phyloP scores from a whole-genome alignment of 2,797 vertebrate genomes.

The Betta splendens region DNA sequence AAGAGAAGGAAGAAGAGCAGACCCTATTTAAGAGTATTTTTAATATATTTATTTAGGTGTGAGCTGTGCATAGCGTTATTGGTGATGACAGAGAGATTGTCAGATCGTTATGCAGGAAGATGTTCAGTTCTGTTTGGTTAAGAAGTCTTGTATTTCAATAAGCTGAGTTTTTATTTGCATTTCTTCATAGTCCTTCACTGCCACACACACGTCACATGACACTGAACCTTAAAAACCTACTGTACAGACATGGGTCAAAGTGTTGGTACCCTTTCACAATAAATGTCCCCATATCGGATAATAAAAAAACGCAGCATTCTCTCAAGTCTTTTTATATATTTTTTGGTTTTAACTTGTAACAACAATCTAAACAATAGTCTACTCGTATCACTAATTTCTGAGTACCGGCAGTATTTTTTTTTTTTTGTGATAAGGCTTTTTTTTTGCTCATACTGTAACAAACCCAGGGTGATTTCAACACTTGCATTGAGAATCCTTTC shows the following conservation, averaged over 20 bases:
- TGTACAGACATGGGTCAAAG: neutral
- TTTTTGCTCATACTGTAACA: no score
- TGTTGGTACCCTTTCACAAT: neutral
- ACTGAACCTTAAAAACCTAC: constrained; percentile 29
- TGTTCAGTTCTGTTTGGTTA: constrained; percentile 30
- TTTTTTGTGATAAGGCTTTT: no score
- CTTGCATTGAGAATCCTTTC: neutral
- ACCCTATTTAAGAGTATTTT: constrained; percentile 65
- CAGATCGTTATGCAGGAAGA: constrained; percentile 26
- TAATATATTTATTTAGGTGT: constrained; percentile 69
- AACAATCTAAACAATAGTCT: no score
- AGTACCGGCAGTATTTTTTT: neutral
- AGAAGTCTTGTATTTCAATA: constrained; percentile 37
- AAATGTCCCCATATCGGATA: no score
- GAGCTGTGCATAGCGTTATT: constrained; percentile 54
- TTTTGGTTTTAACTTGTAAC: no score
- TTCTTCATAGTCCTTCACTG: constrained; percentile 64
- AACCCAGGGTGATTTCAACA: no score
- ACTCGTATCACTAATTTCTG: neutral
- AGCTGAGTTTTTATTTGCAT: constrained; percentile 49
- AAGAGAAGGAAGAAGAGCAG: constrained; percentile 57
- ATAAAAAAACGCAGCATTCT: neutral
- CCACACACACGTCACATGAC: constrained; percentile 59
- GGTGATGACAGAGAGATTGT: constrained; percentile 62
- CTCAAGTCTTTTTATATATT: no score